A percentile compares a stretch with the other conserved stretches of the same genome.
Conservation (phyloP, 1,140 invertebrate species). For the Trichonephila inaurata region DNA sequence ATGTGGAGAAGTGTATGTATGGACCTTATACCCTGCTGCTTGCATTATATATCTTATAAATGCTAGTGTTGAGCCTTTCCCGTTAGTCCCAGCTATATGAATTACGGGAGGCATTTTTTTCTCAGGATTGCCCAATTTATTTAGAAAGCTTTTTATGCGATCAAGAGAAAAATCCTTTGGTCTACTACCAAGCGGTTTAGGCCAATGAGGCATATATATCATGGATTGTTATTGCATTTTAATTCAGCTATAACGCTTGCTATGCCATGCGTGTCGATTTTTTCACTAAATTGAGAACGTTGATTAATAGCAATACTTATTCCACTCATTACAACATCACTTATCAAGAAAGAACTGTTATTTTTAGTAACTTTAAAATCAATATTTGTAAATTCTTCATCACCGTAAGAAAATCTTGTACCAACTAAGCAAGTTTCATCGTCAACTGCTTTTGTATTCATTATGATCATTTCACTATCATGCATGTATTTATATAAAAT, state of each 20-base stretch:
- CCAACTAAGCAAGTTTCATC: conserved; percentile 47
- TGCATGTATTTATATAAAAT: conserved; percentile 36
- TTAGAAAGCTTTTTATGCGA: too few species aligned
- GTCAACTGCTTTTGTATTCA: conserved; percentile 47
- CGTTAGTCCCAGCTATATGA: too few species aligned
- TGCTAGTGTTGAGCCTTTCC: too few species aligned
- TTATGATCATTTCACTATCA: conserved; percentile 51
- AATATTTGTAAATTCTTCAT: conserved; percentile 49
- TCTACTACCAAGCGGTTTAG: conserved; percentile 3
- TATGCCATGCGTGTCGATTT: conserved; percentile 40
- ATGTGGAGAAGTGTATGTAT: too few species aligned
- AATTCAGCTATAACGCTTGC: conserved; percentile 32
- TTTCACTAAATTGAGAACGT: conserved; percentile 50
- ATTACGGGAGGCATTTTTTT: too few species aligned
- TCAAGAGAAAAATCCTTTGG: neutral
- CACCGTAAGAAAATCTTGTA: conserved; percentile 47
- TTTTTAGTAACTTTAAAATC: conserved; percentile 49
- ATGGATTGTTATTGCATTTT: conserved; percentile 48
- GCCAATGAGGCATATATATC: conserved; percentile 46
- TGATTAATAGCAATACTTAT: conserved; percentile 48
- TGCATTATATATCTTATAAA: too few species aligned
- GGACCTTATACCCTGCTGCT: too few species aligned
- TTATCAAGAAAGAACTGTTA: conserved; percentile 50
- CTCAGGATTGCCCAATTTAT: too few species aligned
- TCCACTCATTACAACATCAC: conserved; percentile 49